Evolutionary conservation across 2,113 vertebrate genomes (phyloP).

Genomic region (Cinclus mexicanus): DNA sequence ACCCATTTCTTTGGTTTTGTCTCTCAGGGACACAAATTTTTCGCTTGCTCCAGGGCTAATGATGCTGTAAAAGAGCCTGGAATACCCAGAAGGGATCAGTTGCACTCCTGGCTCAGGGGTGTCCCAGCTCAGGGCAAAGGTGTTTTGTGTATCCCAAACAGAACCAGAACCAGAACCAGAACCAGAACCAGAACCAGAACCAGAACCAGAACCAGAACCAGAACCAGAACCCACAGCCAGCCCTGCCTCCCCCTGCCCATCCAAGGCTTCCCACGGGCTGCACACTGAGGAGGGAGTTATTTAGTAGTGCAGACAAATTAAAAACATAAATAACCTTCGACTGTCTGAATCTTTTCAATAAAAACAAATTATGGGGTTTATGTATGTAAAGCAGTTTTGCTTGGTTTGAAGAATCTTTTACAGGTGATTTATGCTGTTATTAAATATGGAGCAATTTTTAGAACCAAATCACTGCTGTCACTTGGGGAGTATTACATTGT

Average conservation of each 20-base stretch:
- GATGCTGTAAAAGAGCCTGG: not conserved
- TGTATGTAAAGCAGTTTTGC: slow-evolving; percentile 70
- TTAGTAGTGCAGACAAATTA: slow-evolving; percentile 74
- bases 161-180: too few species aligned
- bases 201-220: too few species aligned
- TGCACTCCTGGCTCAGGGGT: too few species aligned
- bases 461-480: not conserved
- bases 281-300: slow-evolving; percentile 41
- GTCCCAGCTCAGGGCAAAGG: not conserved
- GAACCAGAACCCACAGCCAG: not conserved
- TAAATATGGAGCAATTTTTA: slow-evolving; percentile 26
- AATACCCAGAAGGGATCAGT: not conserved
- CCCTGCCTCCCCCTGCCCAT: not conserved
- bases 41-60: not conserved
- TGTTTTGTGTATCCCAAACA: not conserved
- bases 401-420: slow-evolving; percentile 48
- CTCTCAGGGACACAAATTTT: not conserved
- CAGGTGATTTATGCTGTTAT: slow-evolving; percentile 63
- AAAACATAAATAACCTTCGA: slow-evolving; percentile 73
- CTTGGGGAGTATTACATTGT: not conserved
- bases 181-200: not conserved
- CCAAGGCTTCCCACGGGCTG: not conserved
- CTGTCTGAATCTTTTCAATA: slow-evolving; percentile 73
- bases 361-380: slow-evolving; percentile 74
- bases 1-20: not conserved